Evolutionary conservation across 2,797 vertebrate species (phyloP).

Genomic region (Eutrigla gurnardus): DNA sequence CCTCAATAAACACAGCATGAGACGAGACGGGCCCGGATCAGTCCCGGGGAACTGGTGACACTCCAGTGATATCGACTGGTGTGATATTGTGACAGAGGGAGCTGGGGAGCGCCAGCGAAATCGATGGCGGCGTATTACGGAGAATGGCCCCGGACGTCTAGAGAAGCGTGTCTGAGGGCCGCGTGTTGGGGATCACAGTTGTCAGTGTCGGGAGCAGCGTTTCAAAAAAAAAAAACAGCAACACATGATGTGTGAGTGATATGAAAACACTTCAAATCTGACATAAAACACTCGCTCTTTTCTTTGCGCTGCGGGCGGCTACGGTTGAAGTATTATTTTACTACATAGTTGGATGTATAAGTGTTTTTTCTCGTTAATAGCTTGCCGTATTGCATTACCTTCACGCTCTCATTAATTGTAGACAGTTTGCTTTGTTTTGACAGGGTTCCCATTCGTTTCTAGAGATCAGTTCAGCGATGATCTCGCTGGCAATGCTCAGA

Average conservation of each 20-base stretch:
- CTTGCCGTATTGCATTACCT: background rate
- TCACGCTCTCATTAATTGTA: background rate
- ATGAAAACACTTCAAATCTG: conserved; percentile 16
- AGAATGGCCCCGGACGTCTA: conserved; percentile 20
- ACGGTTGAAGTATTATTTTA: background rate
- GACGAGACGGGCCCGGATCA: conserved; percentile 55
- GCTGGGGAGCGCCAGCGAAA: conserved; percentile 30
- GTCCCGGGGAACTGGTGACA: conserved; percentile 26
- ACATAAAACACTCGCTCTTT: background rate
- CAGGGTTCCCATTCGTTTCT: no score
- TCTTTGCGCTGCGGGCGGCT: background rate
- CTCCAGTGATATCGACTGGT: conserved; percentile 39
- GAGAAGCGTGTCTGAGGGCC: conserved; percentile 29
- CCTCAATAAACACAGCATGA: conserved; percentile 54
- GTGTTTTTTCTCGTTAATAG: background rate
- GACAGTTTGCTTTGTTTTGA: background rate
- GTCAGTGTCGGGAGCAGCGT: conserved; percentile 8
- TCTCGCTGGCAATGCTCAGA: no score
- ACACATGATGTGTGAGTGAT: background rate
- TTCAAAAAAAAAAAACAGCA: conserved; percentile 28
- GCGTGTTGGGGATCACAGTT: conserved; percentile 28
- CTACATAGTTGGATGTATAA: background rate
- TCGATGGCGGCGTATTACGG: conserved; percentile 27
- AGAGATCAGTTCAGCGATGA: no score
- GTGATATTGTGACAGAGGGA: conserved; percentile 33